Base-by-base conservation (phyloP, 2,888 invertebrate species). In the Polietes domitor region DNA sequence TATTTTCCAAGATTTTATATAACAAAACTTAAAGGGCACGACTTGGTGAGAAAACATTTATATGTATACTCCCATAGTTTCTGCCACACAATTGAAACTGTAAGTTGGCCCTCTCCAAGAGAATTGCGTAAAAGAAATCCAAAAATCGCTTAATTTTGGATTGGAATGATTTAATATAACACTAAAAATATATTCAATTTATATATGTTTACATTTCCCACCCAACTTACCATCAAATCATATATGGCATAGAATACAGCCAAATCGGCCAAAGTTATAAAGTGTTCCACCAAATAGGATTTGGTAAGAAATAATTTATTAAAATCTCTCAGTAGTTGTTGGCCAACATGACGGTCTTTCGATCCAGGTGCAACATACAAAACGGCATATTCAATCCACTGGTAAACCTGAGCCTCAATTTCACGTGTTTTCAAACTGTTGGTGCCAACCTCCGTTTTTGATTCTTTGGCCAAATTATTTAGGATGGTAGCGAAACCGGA, bases 191-290 rank as follows among this genome's bases (percentile, higher is more conserved):
- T n/a, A n/a, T n/a, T n/a, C n/a, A n/a, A n/a, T n/a, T n/a, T n/a
- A n/a, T n/a, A n/a, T n/a, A n/a, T n/a, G n/a, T n/a, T n/a, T n/a
- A n/a, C n/a, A n/a, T n/a, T n/a, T n/a, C n/a, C n/a, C n/a, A 50
- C 28, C 0, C 2, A 10, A 85, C 93, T 94, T 93, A 96, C 96
- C 94, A 96, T 93, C 86, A 94, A 90, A 87, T 94, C 93, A 88
- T 94, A 93, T 71, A 96, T 91, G 7, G 94, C 93, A 92, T 96
- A 95, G 89, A 95, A 96, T 10, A 95, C 92, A 28, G 95, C 94
- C 81, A 96, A 92, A 91, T 96, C 96, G 9, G 96, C 94, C 53
- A 96, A 92, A 0, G 95, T 95, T 80, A 93, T 90, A 53, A 89
- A 92, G 81, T 94, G 92, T 0, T 94, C 94, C 24, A 94, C 93